phyloP scores from a whole-genome alignment of 2,113 vertebrate genomes.

The Corythaixoides concolor region DNA sequence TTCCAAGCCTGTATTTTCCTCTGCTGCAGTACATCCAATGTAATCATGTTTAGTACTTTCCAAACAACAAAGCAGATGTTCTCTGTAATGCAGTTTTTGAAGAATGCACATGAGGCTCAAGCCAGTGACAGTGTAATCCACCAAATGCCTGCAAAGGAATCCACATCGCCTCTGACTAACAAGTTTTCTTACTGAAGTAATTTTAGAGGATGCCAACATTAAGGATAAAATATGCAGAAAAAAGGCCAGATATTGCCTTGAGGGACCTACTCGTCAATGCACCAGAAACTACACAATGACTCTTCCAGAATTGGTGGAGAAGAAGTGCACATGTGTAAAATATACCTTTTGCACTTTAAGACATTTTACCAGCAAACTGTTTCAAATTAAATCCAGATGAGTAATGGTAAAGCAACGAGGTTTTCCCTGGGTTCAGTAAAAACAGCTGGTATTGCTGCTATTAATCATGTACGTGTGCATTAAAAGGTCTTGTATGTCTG shows the following conservation, averaged over 20 bases:
- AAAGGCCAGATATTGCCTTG: conserved; percentile 25
- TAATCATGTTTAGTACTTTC: conserved; percentile 38
- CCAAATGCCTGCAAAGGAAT: conserved; percentile 57
- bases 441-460: conserved; percentile 29
- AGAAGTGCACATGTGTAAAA: background rate
- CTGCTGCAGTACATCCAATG: background rate
- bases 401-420: conserved; percentile 5
- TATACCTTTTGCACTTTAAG: conserved; percentile 28
- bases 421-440: conserved; percentile 33
- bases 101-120: conserved; percentile 34
- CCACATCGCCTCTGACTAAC: conserved; percentile 12
- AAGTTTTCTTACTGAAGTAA: conserved; percentile 69
- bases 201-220: conserved; percentile 51
- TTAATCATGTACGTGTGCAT: conserved; percentile 6
- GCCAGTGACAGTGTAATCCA: conserved; percentile 54
- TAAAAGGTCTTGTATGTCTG: background rate
- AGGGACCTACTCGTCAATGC: background rate
- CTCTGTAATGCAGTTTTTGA: conserved; percentile 51
- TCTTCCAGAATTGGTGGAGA: background rate
- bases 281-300: conserved; percentile 4
- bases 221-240: conserved; percentile 52
- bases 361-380: conserved; percentile 21
- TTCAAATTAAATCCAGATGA: conserved; percentile 56
- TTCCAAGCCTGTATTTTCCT: conserved; percentile 22
- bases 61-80: conserved; percentile 70